Evolutionary conservation across 2,888 invertebrate genomes (phyloP).

Genomic region (Diploptera punctata): DNA sequence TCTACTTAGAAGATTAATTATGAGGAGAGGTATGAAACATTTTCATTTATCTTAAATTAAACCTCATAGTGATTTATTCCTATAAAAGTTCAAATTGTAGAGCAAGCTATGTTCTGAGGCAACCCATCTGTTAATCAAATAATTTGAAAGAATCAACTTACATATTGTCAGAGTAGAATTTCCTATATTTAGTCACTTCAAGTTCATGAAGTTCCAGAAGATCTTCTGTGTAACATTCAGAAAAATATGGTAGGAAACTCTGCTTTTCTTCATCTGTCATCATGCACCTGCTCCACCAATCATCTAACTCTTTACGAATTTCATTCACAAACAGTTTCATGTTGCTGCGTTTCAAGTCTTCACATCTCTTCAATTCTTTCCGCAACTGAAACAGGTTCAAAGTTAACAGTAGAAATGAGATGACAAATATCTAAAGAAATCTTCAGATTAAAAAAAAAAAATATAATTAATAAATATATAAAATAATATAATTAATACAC

Average conservation of each 20-base stretch:
- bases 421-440: too few species aligned
- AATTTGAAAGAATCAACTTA: constrained; percentile 51
- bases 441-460: too few species aligned
- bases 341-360: constrained; percentile 76
- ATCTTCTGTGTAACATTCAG: constrained; percentile 79
- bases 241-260: constrained; percentile 68
- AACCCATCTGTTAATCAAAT: too few species aligned
- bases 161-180: constrained; percentile 70
- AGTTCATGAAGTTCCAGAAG: constrained; percentile 78
- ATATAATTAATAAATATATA: too few species aligned
- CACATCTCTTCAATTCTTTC: constrained; percentile 76
- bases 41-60: too few species aligned
- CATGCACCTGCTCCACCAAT: constrained; percentile 80
- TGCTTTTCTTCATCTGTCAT: constrained; percentile 67
- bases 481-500: too few species aligned
- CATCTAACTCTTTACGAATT: constrained; percentile 71
- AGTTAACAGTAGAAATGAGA: too few species aligned
- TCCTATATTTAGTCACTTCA: constrained; percentile 72
- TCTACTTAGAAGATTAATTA: too few species aligned
- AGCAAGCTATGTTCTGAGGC: too few species aligned
- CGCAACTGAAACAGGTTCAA: constrained; percentile 61
- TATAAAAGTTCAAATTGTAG: too few species aligned
- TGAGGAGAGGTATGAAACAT: too few species aligned
- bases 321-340: constrained; percentile 68
- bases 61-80: too few species aligned